Evolutionary conservation across 2,113 vertebrate genomes (phyloP).

Genomic region (Phaethon lepturus): DNA sequence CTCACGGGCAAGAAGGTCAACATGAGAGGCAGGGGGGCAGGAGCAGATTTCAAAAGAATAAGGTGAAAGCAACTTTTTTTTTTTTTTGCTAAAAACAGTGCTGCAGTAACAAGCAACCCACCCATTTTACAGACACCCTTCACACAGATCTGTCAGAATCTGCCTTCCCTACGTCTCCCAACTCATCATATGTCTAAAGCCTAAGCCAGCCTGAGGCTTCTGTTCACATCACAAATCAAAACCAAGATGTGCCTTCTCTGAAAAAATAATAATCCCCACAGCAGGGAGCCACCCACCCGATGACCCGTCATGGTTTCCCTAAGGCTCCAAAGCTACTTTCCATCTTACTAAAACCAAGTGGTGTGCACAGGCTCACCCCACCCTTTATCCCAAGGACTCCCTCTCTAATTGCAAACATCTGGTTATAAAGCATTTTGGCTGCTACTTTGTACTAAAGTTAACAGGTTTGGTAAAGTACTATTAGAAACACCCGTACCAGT

Average conservation of each 20-base stretch:
- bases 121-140: neutral
- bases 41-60: neutral
- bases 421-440: neutral
- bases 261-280: neutral
- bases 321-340: neutral
- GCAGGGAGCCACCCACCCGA: neutral
- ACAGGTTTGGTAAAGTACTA: neutral
- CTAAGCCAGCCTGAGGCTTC: neutral
- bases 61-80: neutral
- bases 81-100: accelerated
- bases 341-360: neutral
- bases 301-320: neutral
- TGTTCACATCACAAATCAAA: neutral
- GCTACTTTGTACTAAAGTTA: neutral
- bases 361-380: neutral
- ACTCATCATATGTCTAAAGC: neutral
- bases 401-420: neutral
- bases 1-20: neutral
- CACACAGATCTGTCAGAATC: neutral
- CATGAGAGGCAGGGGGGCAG: neutral
- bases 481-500: neutral
- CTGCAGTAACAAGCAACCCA: neutral
- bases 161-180: neutral
- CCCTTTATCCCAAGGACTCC: neutral
- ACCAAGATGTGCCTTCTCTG: neutral